Base-by-base conservation (phyloP, 2,797 vertebrate genomes). In the Galago senegalensis region DNA sequence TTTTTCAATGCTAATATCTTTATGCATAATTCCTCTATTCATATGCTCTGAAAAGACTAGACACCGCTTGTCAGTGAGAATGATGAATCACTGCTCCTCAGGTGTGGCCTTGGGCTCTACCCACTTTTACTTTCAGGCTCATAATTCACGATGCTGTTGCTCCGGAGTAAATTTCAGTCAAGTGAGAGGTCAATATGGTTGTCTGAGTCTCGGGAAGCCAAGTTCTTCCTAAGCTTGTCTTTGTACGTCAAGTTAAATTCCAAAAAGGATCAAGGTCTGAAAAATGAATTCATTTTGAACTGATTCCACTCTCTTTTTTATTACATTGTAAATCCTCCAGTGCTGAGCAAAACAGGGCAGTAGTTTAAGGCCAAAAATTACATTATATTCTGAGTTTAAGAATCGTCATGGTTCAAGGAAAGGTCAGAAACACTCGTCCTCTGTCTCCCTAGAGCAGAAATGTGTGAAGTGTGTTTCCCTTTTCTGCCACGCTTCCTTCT, bases 1-100 rank as follows among this genome's bases (percentile, higher is more conserved):
- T 98, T 98, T 98, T 97, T 97, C 90, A 76, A 98, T 91, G 53
- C 83, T 97, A 97, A 97, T 98, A 97, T 97, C 95, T 97, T 85
- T 95, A 76, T 96, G 56, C 90, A 29, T 96, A 98, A 96, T 69
- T 72, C 53, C 11, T 97, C 91, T 97, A 93, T 96, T 83, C 91
- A 86, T 96, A 93, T 88, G 27, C 95, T 96, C 53, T 67, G 84
- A 88, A 98, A 98, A 97, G 93, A 96, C 92, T 94, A 89, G 69
- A 93, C 97, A 94, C 4, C 53, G 86, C 97, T 96, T 82, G 53
- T 97, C 97, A 97, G 61, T 95, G 76, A 96, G 53, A 93, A 91
- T 86, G 91, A 95, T 88, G 79, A 94, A 94, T 96, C 89, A 82
- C 5, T 95, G 82, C 82, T 97, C 91, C 88, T 96, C 91, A 92